Percentiles rank a stretch among this genome's conserved stretches.
Evolutionary conservation across 1,140 invertebrate genomes (phyloP).

Genomic region (Caerostris darwini): DNA sequence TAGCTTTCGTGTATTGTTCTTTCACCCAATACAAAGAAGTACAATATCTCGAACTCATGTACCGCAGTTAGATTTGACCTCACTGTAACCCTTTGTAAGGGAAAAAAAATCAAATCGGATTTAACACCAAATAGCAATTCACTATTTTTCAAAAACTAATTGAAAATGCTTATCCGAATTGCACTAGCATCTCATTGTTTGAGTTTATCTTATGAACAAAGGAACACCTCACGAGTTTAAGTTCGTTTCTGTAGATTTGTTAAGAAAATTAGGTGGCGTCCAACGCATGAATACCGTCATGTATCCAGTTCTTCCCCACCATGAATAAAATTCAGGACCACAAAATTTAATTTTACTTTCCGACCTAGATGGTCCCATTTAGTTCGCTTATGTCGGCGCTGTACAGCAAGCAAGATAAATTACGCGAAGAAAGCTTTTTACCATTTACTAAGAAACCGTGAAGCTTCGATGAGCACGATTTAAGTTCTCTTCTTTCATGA

Average conservation of each 20-base stretch:
- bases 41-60: no score
- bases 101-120: no score
- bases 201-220: not conserved
- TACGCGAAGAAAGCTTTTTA: not conserved
- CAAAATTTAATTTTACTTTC: not conserved
- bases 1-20: no score
- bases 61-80: no score
- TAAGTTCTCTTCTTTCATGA: not conserved
- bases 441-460: not conserved
- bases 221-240: not conserved
- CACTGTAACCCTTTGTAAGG: no score
- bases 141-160: no score
- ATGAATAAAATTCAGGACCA: not conserved
- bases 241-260: not conserved
- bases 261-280: not conserved
- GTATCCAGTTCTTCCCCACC: not conserved
- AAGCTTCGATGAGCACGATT: conserved; percentile 4
- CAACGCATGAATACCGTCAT: not conserved
- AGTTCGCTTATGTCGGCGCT: not conserved
- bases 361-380: conserved; percentile 10
- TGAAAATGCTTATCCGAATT: not conserved
- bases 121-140: no score
- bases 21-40: no score
- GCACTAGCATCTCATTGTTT: not conserved
- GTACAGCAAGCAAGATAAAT: not conserved